Conservation (phyloP, 1,140 invertebrate species). For the Bactericera cockerelli region DNA sequence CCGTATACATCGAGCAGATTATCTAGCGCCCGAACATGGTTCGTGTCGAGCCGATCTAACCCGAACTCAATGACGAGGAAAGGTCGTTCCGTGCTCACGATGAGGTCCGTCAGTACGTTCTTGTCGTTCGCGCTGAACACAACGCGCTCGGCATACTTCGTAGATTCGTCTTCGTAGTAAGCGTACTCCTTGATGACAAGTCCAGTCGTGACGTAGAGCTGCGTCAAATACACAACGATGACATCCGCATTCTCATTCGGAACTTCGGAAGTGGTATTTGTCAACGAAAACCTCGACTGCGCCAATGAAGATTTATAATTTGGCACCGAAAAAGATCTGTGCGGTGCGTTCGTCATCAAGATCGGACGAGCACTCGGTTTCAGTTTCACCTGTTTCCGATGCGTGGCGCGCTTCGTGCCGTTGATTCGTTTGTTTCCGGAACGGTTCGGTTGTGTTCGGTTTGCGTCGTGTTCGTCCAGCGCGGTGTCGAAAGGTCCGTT, state of each 20-base stretch:
- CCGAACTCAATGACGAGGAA: constrained; percentile 63
- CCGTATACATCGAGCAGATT: constrained; percentile 70
- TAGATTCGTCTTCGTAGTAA: neutral
- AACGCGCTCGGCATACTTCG: neutral
- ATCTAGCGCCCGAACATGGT: constrained; percentile 64
- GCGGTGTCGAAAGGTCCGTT: too few relatives aligned
- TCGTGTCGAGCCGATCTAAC: constrained; percentile 54
- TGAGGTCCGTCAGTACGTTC: constrained; percentile 46
- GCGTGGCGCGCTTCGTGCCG: neutral
- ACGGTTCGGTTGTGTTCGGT: neutral
- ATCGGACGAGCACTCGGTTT: neutral
- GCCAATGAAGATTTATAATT: too few relatives aligned
- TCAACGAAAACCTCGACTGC: too few relatives aligned
- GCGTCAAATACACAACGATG: constrained; percentile 73
- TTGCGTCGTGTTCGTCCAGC: too few relatives aligned
- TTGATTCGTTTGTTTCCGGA: neutral
- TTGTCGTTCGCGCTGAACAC: constrained; percentile 29
- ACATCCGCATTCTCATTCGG: neutral
- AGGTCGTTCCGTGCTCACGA: constrained; percentile 50
- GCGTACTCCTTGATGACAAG: constrained; percentile 65
- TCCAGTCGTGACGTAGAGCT: constrained; percentile 66
- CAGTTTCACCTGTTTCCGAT: neutral
- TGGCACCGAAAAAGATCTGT: too few relatives aligned
- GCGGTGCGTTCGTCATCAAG: too few relatives aligned
- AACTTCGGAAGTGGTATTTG: neutral